Evolutionary conservation across 1,140 invertebrate genomes (phyloP).

Genomic region (Brachionus asplanchnoidis): DNA sequence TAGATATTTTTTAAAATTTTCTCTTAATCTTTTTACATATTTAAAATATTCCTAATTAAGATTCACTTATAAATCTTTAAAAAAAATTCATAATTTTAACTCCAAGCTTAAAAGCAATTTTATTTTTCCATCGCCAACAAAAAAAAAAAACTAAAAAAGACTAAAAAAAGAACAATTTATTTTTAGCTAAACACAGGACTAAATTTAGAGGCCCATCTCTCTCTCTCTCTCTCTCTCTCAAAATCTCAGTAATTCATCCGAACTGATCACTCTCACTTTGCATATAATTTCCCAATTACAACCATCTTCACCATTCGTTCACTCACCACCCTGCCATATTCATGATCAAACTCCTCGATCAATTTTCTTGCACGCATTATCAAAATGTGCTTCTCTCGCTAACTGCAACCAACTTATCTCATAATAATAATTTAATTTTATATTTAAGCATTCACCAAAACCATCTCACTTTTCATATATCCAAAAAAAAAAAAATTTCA

Average conservation of each 20-base stretch:
- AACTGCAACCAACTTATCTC: conserved; percentile 17
- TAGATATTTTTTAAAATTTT: too few relatives aligned
- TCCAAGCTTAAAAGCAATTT: too few relatives aligned
- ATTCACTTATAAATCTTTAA: too few relatives aligned
- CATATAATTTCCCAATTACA: neutral
- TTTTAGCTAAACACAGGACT: neutral
- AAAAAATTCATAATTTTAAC: too few relatives aligned
- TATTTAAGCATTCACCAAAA: neutral
- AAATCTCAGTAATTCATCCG: neutral
- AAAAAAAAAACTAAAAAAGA: too few relatives aligned
- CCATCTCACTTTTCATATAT: neutral
- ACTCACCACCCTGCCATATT: neutral
- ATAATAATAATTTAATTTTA: conserved; percentile 1
- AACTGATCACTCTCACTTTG: neutral
- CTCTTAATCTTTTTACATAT: too few relatives aligned
- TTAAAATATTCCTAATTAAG: too few relatives aligned
- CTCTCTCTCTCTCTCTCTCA: too few relatives aligned
- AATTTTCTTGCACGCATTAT: neutral
- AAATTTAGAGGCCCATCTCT: neutral
- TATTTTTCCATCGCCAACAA: too few relatives aligned
- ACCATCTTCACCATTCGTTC: neutral
- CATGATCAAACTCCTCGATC: neutral
- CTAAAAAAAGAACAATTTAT: too few relatives aligned
- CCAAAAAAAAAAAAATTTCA: neutral
- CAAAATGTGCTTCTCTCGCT: conserved; percentile 25